Evolutionary conservation across 2,113 vertebrate species (phyloP).

Genomic region (Suricata suricatta): DNA sequence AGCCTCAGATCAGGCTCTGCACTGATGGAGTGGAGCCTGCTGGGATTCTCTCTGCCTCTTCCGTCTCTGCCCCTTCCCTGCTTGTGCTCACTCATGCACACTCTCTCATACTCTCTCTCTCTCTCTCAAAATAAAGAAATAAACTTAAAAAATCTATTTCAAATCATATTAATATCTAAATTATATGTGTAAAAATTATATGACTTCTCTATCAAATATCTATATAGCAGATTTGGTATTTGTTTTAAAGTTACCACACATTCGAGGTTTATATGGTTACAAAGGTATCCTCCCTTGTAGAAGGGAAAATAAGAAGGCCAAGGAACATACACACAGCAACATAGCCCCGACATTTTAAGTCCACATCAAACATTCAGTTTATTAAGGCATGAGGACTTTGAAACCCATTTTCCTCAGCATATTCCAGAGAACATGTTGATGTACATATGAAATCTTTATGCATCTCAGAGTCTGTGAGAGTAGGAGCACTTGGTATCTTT

Average conservation of each 20-base stretch:
- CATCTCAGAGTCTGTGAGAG: background rate
- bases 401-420: background rate
- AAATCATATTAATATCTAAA: background rate
- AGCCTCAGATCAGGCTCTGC: no score
- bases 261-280: background rate
- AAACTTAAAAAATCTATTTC: background rate
- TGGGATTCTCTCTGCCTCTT: no score
- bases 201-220: background rate
- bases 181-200: background rate
- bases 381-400: background rate
- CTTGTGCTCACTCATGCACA: no score
- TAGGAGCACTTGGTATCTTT: background rate
- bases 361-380: background rate
- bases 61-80: no score
- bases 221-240: background rate
- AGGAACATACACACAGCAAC: background rate
- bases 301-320: background rate
- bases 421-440: background rate
- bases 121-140: no score
- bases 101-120: no score
- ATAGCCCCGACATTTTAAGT: background rate
- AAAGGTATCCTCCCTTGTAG: background rate
- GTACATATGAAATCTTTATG: background rate
- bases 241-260: background rate
- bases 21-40: no score